Percentiles rank a stretch among this genome's conserved stretches.
Conservation (phyloP, 2,888 invertebrate genomes). For the Erebia epiphron region DNA sequence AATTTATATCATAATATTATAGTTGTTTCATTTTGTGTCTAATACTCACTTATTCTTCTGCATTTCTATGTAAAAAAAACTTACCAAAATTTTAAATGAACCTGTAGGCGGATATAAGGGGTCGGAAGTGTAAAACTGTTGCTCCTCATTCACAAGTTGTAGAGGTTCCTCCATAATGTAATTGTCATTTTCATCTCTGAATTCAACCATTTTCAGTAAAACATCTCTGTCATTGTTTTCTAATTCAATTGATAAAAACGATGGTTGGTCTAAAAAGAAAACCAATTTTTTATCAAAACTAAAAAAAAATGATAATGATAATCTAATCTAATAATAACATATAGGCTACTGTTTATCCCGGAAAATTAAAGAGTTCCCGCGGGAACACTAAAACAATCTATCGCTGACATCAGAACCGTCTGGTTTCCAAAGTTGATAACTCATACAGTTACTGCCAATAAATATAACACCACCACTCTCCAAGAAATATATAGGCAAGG, state of each 20-base stretch:
- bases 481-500: not conserved
- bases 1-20: too few species aligned
- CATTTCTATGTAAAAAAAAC: conserved; percentile 2
- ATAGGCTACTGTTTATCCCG: too few species aligned
- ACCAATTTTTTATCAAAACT: not conserved
- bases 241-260: conserved; percentile 53
- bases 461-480: too few species aligned
- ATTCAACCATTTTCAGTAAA: conserved; percentile 45
- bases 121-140: conserved; percentile 53
- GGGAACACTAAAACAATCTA: too few species aligned
- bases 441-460: too few species aligned
- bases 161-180: conserved; percentile 47
- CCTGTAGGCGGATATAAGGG: conserved; percentile 48
- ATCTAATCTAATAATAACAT: too few species aligned
- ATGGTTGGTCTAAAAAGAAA: conserved; percentile 47
- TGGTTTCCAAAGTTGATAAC: too few species aligned
- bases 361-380: too few species aligned
- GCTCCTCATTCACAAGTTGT: conserved; percentile 41
- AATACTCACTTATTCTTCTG: too few species aligned
- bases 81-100: conserved; percentile 54
- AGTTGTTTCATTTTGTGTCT: too few species aligned
- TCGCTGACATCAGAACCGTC: too few species aligned
- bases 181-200: conserved; percentile 49
- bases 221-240: conserved; percentile 45
- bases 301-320: too few species aligned